A percentile compares a stretch with the other conserved stretches of the same genome.
Evolutionary conservation across 2,888 invertebrate species (phyloP).

Genomic region (Silvanus unidentatus): DNA sequence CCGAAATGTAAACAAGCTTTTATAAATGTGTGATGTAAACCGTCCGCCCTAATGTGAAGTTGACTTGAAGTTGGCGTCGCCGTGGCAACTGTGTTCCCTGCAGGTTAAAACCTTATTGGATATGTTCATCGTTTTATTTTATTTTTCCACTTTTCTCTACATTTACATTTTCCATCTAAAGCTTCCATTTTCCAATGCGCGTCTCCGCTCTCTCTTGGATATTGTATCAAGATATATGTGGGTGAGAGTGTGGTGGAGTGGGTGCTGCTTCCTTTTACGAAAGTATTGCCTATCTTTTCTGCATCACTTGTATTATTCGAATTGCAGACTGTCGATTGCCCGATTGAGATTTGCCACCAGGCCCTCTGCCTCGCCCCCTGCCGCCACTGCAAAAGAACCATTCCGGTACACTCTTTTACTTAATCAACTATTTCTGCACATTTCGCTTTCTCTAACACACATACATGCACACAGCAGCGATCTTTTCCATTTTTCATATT

Average conservation of each 20-base stretch:
- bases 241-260: constrained; percentile 15
- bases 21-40: constrained; percentile 4
- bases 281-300: too few species aligned
- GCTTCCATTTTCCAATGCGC: constrained; percentile 41
- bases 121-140: constrained; percentile 47
- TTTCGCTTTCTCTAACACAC: not conserved
- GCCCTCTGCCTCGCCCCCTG: not conserved
- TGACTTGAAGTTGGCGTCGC: constrained; percentile 38
- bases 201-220: constrained; percentile 27
- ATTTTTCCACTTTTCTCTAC: constrained; percentile 41
- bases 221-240: constrained; percentile 30
- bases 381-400: not conserved
- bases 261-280: constrained; percentile 15
- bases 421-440: constrained; percentile 25
- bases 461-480: not conserved
- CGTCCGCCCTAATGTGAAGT: constrained; percentile 40
- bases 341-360: constrained; percentile 1
- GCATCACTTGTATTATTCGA: too few species aligned
- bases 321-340: not conserved
- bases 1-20: too few species aligned
- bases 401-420: constrained; percentile 22
- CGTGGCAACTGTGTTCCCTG: constrained; percentile 43
- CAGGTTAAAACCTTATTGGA: constrained; percentile 48
- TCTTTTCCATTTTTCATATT: constrained; percentile 17
- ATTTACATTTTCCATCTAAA: constrained; percentile 43